Percentiles rank a stretch among this genome's conserved stretches.
Conservation (phyloP, 92 coral and sea anemone species). For the Parazoanthus atlanticus region DNA sequence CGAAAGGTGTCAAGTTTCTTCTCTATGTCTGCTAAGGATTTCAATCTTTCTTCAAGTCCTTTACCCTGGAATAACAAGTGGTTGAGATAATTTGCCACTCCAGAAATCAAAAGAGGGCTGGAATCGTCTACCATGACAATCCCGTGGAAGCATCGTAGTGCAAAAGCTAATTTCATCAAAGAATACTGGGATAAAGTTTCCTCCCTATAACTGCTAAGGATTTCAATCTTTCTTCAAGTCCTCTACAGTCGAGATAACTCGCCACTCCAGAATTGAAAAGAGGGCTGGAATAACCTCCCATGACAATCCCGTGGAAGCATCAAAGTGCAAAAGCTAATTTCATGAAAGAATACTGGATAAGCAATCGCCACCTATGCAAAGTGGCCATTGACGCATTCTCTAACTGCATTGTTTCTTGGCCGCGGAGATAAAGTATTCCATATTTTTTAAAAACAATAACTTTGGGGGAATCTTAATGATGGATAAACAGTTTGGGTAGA, state of each 20-base stretch:
- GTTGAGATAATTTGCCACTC: neutral
- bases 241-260: neutral
- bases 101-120: no score
- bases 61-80: neutral
- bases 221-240: conserved; percentile 10
- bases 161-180: no score
- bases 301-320: neutral
- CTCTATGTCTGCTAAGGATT: conserved; percentile 2
- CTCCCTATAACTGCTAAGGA: neutral
- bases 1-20: neutral
- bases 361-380: no score
- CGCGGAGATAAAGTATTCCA: no score
- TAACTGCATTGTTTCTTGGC: no score
- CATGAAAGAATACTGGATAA: no score
- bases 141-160: neutral
- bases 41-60: conserved; percentile 22
- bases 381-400: no score
- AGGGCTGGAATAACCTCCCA: neutral
- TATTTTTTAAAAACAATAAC: no score
- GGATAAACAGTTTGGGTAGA: no score
- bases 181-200: neutral
- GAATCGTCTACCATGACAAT: neutral
- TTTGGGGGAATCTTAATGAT: no score
- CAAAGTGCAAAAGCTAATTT: neutral
- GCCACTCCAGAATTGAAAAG: neutral